Percentiles rank a stretch among this genome's conserved stretches.
Conservation (phyloP, 2,113 vertebrate genomes). For the Lamprologus callipterus region DNA sequence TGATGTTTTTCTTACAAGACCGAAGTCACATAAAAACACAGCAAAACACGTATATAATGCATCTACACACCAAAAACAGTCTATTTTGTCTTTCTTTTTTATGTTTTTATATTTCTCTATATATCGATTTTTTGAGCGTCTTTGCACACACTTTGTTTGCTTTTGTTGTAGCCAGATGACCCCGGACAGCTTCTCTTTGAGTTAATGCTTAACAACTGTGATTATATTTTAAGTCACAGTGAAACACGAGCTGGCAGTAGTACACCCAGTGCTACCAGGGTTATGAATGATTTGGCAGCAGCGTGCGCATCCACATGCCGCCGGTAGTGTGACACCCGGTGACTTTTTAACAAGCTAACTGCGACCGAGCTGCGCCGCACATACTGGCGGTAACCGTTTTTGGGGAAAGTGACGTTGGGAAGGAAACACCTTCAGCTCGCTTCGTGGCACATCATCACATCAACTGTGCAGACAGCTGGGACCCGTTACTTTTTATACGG, state of each 20-base stretch:
- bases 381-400: background rate
- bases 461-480: background rate
- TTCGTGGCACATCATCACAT: rapidly evolving
- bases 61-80: background rate
- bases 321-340: background rate
- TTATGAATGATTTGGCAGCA: conserved; percentile 9
- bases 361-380: background rate
- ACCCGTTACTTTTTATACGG: background rate
- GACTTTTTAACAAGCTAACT: background rate
- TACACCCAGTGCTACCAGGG: background rate
- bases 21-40: background rate
- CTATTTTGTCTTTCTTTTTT: background rate
- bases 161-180: background rate
- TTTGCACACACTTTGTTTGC: background rate
- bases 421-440: background rate
- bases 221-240: no score
- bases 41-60: background rate
- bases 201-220: background rate
- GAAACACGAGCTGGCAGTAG: background rate
- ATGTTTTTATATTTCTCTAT: background rate
- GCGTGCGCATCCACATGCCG: background rate
- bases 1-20: background rate
- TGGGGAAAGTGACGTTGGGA: background rate
- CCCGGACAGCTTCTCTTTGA: background rate
- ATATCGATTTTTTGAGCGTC: background rate